phyloP scores from a whole-genome alignment of 2,888 invertebrate species.

The Ceratothoa steindachneri region DNA sequence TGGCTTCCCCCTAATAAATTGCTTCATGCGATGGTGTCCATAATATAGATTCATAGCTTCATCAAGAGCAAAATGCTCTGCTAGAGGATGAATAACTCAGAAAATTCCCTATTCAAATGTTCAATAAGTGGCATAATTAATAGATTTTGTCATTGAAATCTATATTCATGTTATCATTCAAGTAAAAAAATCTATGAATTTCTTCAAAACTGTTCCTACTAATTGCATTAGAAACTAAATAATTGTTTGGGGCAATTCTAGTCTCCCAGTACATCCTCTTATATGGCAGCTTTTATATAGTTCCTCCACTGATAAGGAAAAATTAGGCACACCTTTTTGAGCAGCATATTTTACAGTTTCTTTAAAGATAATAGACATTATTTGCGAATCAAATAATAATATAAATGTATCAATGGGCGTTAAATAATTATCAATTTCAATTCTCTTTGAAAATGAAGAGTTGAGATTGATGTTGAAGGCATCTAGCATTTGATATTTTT shows the following conservation, averaged over 20 bases:
- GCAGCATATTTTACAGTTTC: not conserved
- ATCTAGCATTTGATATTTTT: too few relatives aligned
- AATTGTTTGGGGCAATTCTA: too few relatives aligned
- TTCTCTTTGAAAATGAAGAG: too few relatives aligned
- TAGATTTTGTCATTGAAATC: not conserved
- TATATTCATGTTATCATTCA: too few relatives aligned
- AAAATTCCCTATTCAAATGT: not conserved
- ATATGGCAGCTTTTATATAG: too few relatives aligned
- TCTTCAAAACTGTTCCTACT: too few relatives aligned
- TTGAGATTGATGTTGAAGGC: too few relatives aligned
- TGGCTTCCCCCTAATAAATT: not conserved
- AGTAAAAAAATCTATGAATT: too few relatives aligned
- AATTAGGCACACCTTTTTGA: not conserved
- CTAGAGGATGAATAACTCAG: not conserved
- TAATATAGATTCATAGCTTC: not conserved
- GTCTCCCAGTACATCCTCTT: too few relatives aligned
- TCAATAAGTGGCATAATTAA: not conserved
- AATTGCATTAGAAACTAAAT: too few relatives aligned
- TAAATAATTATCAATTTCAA: not conserved
- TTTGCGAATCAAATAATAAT: not conserved
- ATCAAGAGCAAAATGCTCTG: not conserved
- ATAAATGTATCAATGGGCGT: not conserved
- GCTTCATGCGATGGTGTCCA: not conserved
- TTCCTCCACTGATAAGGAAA: not conserved
- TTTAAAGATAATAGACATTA: not conserved